Evolutionary conservation across 2,888 invertebrate species (phyloP).

Genomic region (Gasteruption jaculator): DNA sequence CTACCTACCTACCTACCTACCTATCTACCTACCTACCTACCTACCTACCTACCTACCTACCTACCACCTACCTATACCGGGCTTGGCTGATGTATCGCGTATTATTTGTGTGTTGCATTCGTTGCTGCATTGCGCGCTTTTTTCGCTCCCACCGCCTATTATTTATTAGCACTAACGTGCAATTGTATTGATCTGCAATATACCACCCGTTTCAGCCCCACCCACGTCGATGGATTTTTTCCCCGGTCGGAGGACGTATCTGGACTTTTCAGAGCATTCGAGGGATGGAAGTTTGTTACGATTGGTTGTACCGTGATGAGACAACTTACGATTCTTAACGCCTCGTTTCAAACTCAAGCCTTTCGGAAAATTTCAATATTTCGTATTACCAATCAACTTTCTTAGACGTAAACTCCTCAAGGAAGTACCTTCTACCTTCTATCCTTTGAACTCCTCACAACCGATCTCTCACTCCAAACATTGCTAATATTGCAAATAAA

Average conservation of each 20-base stretch:
- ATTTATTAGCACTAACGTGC: conserved; percentile 53
- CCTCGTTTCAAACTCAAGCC: no score
- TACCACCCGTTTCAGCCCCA: conserved; percentile 45
- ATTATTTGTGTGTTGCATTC: conserved; percentile 52
- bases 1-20: conserved; percentile 34
- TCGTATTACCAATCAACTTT: no score
- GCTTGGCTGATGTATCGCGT: conserved; percentile 50
- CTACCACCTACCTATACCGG: no score
- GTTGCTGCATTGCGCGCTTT: conserved; percentile 52
- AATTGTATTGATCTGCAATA: conserved; percentile 53
- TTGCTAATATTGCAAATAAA: no score
- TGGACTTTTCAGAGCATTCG: conserved; percentile 49
- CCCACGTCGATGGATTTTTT: conserved; percentile 48
- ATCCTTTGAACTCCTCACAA: no score
- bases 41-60: conserved; percentile 35
- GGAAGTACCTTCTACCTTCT: no score
- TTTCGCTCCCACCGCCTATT: conserved; percentile 52
- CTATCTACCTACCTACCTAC: conserved; percentile 40
- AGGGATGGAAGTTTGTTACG: conserved; percentile 47
- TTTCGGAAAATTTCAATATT: no score
- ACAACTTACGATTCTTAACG: no score
- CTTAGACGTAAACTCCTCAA: no score
- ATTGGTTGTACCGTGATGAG: conserved; percentile 46
- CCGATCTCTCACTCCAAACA: no score
- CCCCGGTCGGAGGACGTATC: conserved; percentile 49